These are phyloP conservation scores for Myopa tessellatipennis DNA, from an alignment of 2,888 invertebrate genomes.

Conservation along the genomic window DNA sequence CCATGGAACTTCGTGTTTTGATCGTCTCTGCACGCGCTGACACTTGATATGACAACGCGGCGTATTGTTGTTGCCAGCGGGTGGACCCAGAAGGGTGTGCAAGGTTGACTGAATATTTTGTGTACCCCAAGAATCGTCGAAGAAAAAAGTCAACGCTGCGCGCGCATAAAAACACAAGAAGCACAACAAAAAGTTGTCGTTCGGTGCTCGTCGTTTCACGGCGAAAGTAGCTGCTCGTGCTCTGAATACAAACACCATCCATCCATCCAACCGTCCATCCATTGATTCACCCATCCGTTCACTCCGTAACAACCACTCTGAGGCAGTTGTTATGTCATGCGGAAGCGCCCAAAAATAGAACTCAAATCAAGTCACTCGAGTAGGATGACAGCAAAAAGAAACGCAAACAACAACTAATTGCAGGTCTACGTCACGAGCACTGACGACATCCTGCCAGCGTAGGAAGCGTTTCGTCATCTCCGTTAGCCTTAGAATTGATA, in stretches of 20 bases:
- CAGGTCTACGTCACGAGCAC: background rate
- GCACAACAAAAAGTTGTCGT: background rate
- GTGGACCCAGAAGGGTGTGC: background rate
- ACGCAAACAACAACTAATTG: background rate
- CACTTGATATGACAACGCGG: slow-evolving; percentile 35
- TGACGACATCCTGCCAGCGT: too few relatives aligned
- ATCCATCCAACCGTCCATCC: background rate
- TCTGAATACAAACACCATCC: slow-evolving; percentile 15
- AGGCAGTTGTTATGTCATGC: slow-evolving; percentile 36
- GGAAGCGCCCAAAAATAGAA: slow-evolving; percentile 37
- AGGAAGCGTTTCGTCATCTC: too few relatives aligned
- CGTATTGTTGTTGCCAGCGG: slow-evolving; percentile 13
- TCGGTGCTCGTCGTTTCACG: slow-evolving; percentile 9
- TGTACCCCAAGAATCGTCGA: slow-evolving; percentile 10
- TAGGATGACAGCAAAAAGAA: slow-evolving; percentile 25
- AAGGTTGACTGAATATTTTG: background rate
- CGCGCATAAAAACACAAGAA: slow-evolving; percentile 21
- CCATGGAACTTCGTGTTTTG: slow-evolving; percentile 26
- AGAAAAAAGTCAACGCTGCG: slow-evolving; percentile 17
- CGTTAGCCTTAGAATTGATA: too few relatives aligned
- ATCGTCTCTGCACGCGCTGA: slow-evolving; percentile 33
- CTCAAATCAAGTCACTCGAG: slow-evolving; percentile 18
- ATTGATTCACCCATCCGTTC: slow-evolving; percentile 19
- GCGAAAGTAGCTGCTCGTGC: slow-evolving; percentile 20
- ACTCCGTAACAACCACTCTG: background rate